A percentile compares a stretch with the other conserved stretches of the same genome.
These are phyloP conservation scores for Limnodromus scolopaceus DNA, from an alignment of 2,797 vertebrate genomes.

Conservation along the genomic window DNA sequence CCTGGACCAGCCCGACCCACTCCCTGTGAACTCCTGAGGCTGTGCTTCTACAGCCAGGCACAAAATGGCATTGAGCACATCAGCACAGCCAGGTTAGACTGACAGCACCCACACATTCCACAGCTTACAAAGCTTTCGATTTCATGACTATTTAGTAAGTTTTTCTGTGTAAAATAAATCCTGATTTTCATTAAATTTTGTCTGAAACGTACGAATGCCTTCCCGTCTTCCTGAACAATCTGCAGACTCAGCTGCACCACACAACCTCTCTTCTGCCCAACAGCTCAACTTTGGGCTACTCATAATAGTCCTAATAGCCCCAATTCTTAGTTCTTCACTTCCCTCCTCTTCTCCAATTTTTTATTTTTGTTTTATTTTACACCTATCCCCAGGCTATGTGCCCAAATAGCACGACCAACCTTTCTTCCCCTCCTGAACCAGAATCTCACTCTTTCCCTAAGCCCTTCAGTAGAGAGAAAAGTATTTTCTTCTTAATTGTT, in stretches of 20 bases:
- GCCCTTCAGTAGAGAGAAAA: background rate
- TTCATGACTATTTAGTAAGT: background rate
- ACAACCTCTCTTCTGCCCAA: background rate
- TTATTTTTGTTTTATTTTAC: background rate
- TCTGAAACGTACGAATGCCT: background rate
- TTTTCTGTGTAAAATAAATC: background rate
- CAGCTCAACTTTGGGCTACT: background rate
- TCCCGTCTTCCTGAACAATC: background rate
- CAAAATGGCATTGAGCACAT: accelerated
- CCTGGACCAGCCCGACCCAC: accelerated
- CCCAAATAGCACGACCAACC: background rate
- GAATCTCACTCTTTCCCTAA: background rate
- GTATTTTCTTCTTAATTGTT: background rate
- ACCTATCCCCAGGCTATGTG: background rate
- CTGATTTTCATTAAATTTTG: background rate
- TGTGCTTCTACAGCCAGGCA: background rate
- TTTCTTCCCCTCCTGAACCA: background rate
- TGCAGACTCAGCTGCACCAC: background rate
- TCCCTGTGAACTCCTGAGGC: background rate
- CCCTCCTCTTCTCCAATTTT: background rate
- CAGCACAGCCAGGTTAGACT: background rate
- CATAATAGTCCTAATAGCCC: background rate
- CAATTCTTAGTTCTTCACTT: background rate
- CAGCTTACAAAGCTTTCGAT: background rate
- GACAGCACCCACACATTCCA: background rate